Base-by-base conservation (phyloP, 2,888 invertebrate genomes). In the Tricholauxania praeusta region DNA sequence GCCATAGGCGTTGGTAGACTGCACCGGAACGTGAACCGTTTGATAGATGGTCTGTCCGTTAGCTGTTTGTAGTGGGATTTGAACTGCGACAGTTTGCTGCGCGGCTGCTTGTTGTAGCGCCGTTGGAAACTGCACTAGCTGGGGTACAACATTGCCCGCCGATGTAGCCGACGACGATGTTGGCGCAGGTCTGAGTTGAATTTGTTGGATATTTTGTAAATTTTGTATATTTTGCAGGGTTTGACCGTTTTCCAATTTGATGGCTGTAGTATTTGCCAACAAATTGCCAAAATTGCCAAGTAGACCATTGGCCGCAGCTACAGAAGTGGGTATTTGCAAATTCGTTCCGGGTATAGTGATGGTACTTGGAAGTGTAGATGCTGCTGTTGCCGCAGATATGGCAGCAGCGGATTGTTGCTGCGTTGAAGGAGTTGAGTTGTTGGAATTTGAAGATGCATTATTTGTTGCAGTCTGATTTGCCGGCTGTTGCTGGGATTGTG, bases 41-140 rank as follows among this genome's bases (percentile, higher is more conserved):
- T 98, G 98, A 87, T 96, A 95, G 74, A 98, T 93, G 0, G 98
- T 97, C 88, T 98, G 97, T 0, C 98, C 98, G 86, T 94, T 94
- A 51, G 76, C 80, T 0, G 86, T 85, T 71, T 86, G 87, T 60
- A 86, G 86, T 19, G 86, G 86, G 19, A 86, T 95, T 87, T 97
- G 97, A 6, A 97, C 95, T 0, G 96, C 96, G 68, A 96, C 95
- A 74, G 95, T 93, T 19, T 74, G 77, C 12, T 73, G 71, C 65
- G 73, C 72, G 3, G 75, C 64, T 17, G 84, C 74, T 5, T 80
- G 74, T 19, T 79, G 79, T 28, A 78, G 74, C 0, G 79, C 52
- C 64, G 83, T 84, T 1, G 88, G 88, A 55, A 88, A 88, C 72
- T 88, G 88, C 12, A 88, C 82, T 19, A 88, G 78, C 74, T 88